Percentiles rank a stretch among this genome's conserved stretches.
Evolutionary conservation across 2,113 vertebrate species (phyloP).

Genomic region (Corythornis vintsioides): DNA sequence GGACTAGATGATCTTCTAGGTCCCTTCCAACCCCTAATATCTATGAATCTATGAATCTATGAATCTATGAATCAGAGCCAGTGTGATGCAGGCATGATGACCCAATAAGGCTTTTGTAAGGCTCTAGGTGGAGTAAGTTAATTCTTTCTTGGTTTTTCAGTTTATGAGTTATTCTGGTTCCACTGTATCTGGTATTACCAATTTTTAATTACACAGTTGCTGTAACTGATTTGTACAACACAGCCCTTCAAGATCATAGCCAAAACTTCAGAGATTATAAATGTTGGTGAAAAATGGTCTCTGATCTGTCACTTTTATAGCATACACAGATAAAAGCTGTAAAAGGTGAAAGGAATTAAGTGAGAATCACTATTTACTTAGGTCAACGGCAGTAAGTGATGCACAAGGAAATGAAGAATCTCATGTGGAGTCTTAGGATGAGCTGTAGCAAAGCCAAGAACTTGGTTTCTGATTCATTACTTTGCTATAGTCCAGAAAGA

Average conservation of each 20-base stretch:
- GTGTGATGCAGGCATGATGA: neutral
- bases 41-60: too few relatives aligned
- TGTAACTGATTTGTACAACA: neutral
- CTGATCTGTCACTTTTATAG: neutral
- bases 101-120: neutral
- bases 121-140: neutral
- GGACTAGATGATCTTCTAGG: too few relatives aligned
- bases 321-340: neutral
- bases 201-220: neutral
- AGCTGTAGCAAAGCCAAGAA: neutral
- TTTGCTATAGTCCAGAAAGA: neutral
- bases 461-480: neutral
- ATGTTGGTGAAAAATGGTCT: neutral
- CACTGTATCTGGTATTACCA: neutral
- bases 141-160: neutral
- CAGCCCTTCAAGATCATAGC: neutral
- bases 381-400: neutral
- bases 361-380: neutral
- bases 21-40: too few relatives aligned
- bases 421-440: neutral
- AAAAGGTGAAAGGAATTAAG: neutral
- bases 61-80: neutral
- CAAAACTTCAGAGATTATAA: neutral
- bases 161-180: neutral
- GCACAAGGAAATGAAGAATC: neutral